Conservation (phyloP, 2,113 vertebrate species). For the Ivindomyrus marchei region DNA sequence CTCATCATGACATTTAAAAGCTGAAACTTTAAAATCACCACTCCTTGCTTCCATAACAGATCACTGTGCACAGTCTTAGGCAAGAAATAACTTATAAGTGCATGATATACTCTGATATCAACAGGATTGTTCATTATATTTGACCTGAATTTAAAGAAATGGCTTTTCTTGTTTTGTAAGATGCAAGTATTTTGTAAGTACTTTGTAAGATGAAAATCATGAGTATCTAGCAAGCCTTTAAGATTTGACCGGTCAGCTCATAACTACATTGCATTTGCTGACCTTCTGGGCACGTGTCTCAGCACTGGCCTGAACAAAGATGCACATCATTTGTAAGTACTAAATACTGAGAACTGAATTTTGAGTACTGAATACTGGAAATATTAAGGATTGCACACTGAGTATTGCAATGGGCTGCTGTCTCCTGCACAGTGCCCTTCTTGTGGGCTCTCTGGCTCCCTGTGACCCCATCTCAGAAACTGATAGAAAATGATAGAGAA, state of each 20-base stretch:
- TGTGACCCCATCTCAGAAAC: not conserved
- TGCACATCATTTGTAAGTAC: not conserved
- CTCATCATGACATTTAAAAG: not conserved
- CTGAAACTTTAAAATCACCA: not conserved
- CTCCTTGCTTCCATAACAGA: not conserved
- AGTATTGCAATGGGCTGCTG: not conserved
- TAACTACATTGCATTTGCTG: not conserved
- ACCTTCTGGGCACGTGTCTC: not conserved
- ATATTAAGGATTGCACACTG: not conserved
- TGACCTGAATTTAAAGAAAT: not conserved
- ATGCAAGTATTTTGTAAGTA: not conserved
- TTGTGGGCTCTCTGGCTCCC: not conserved
- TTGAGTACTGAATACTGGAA: not conserved
- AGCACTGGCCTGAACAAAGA: not conserved
- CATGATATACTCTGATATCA: not conserved
- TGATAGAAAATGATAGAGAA: not conserved
- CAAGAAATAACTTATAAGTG: not conserved
- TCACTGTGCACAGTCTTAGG: not conserved
- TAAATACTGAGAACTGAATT: not conserved
- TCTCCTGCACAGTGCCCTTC: not conserved
- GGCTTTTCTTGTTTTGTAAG: not conserved
- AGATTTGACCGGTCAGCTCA: not conserved
- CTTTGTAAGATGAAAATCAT: not conserved
- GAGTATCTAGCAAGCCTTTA: not conserved
- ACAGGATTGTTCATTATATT: not conserved